A percentile compares a stretch with the other conserved stretches of the same genome.
Conservation (phyloP, 2,888 invertebrate species). For the Adelphocoris suturalis region DNA sequence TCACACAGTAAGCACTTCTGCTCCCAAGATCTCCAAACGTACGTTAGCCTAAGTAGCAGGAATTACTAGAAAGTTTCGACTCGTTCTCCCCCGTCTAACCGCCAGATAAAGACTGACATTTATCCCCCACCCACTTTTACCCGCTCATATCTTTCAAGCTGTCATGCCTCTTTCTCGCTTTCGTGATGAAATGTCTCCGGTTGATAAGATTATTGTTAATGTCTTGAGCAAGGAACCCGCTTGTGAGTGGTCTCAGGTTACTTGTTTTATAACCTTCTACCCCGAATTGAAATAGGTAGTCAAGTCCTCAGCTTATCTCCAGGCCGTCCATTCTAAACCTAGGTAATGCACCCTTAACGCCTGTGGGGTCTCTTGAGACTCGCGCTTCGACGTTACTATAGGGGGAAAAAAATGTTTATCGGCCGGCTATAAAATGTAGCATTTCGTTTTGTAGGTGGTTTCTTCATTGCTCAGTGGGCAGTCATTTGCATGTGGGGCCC, state of each 20-base stretch:
- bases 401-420: conserved; percentile 1
- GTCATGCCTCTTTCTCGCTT: conserved; percentile 41
- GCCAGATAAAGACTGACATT: not conserved
- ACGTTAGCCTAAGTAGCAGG: conserved; percentile 40
- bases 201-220: conserved; percentile 55
- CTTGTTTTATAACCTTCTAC: conserved; percentile 38
- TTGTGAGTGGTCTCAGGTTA: conserved; percentile 40
- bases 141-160: conserved; percentile 35
- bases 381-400: not conserved
- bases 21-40: not conserved
- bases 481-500: not conserved
- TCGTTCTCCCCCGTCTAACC: not conserved
- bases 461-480: not conserved
- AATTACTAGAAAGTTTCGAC: conserved; percentile 49
- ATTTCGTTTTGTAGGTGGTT: not conserved
- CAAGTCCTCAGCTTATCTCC: conserved; percentile 5
- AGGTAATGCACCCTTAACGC: conserved; percentile 12
- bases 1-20: conserved; percentile 23
- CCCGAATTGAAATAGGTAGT: conserved; percentile 22
- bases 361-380: not conserved
- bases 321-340: not conserved
- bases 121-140: conserved; percentile 35
- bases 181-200: conserved; percentile 49
- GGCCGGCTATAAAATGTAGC: not conserved
- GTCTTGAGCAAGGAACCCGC: conserved; percentile 41